Evolutionary conservation across 2,797 vertebrate genomes (phyloP), one percentile per base, ranked within the genome.

Genomic region (Tapera naevia): DNA sequence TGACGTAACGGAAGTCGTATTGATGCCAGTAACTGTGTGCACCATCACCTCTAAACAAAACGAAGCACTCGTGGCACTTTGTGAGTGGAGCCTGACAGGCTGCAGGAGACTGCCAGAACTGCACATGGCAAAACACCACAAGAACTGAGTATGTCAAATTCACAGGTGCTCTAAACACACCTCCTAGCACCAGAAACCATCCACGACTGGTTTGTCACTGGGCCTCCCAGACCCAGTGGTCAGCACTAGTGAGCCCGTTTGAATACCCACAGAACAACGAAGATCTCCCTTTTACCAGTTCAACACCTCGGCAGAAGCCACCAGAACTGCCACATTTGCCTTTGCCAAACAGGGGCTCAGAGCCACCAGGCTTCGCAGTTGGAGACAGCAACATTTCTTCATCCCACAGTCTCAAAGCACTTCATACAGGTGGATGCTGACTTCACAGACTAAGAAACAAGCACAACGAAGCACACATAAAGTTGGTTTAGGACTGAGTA

Each of bases 21-120:
- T 7, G 1, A 41, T 28, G 58, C 53, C 9, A 2, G 10, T 24
- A 35, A 21, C 64, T 0, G 9, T 23, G 17, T 1, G 17, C 5
- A 9, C 16, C 0, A 0, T 12, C 51, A 23, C 39, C 74, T 78
- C 45, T 80, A 58, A 73, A 48, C 23, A 33, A 50, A 78, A 70
- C 21, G 58, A 61, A 80, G 24, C 43, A 24, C 57, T 50, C 7
- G 0, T 7, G 48, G 37, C 43, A 21, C 75, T 83, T 65, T 15
- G 17, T 7, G 32, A 45, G 19, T 50, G 69, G 28, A 80, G 33
- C 24, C 13, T 65, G 62, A 45, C 30, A 39, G 41, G 60, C 21
- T 86, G 56, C 70, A 93, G 41, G 16, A 80, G 54, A 18, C 39
- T 65, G 23, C 12, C 74, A 62, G 66, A 39, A 62, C 46, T 35